These are phyloP conservation scores for Vannuccia rotundouncinata DNA, from an alignment of 2,888 invertebrate genomes.

Conservation along the genomic window DNA sequence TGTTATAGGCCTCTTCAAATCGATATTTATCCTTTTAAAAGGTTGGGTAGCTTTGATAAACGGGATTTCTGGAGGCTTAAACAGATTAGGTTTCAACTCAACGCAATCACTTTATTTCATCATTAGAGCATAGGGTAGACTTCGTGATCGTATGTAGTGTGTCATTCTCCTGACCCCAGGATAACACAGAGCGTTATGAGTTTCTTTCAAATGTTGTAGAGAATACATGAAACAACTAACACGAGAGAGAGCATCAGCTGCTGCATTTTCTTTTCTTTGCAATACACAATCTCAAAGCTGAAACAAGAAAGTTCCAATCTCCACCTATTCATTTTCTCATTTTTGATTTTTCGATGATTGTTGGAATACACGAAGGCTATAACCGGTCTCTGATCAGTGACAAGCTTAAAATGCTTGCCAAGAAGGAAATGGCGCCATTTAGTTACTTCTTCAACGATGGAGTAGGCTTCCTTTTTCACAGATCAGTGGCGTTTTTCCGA, in stretches of 20 bases:
- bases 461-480: constrained; percentile 41
- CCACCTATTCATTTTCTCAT: constrained; percentile 42
- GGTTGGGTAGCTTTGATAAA: constrained; percentile 43
- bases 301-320: constrained; percentile 40
- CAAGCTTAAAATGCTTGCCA: constrained; percentile 40
- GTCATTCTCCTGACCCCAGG: constrained; percentile 29
- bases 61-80: background rate
- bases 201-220: constrained; percentile 14
- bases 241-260: constrained; percentile 39
- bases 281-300: constrained; percentile 41
- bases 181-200: constrained; percentile 39
- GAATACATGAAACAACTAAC: constrained; percentile 14
- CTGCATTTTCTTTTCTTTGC: constrained; percentile 39
- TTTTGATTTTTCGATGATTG: constrained; percentile 41
- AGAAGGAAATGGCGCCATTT: constrained; percentile 39
- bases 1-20: constrained; percentile 43
- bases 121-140: constrained; percentile 37
- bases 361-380: constrained; percentile 40
- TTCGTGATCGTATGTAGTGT: constrained; percentile 37
- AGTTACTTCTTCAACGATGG: constrained; percentile 40
- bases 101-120: constrained; percentile 23
- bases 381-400: constrained; percentile 42
- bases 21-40: constrained; percentile 42
- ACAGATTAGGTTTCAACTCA: constrained; percentile 38
- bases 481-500: constrained; percentile 21